Evolutionary conservation across 2,888 invertebrate species (phyloP).

Genomic region (Galerucella pusilla): DNA sequence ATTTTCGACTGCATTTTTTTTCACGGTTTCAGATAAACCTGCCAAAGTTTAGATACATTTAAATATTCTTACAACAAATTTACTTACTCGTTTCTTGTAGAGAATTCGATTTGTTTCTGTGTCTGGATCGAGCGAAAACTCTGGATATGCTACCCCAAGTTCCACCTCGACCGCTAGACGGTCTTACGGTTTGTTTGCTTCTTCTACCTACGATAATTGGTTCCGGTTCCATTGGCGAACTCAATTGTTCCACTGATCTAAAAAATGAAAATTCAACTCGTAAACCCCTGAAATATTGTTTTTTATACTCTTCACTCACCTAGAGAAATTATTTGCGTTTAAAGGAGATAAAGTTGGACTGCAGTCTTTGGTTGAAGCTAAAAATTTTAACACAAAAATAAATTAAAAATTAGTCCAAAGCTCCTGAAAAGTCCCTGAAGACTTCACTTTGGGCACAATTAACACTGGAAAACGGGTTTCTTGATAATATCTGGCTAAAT

Average conservation of each 20-base stretch:
- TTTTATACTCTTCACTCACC: constrained; percentile 75
- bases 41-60: too few species aligned
- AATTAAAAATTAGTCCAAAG: too few species aligned
- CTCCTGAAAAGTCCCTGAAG: too few species aligned
- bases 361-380: constrained; percentile 85
- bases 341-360: constrained; percentile 86
- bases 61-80: too few species aligned
- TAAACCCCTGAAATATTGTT: not conserved
- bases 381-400: constrained; percentile 33
- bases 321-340: constrained; percentile 80
- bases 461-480: too few species aligned
- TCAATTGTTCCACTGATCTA: constrained; percentile 85
- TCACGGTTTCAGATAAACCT: too few species aligned
- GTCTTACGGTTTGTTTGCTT: constrained; percentile 60
- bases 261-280: not conserved
- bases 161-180: constrained; percentile 74
- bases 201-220: constrained; percentile 67
- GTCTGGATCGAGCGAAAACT: constrained; percentile 87
- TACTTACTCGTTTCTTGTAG: constrained; percentile 72
- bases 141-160: constrained; percentile 93
- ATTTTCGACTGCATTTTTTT: too few species aligned
- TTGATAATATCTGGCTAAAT: too few species aligned
- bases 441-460: too few species aligned
- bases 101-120: constrained; percentile 80
- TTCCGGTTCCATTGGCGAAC: constrained; percentile 78